Percentiles rank a stretch among this genome's conserved stretches.
phyloP scores from a whole-genome alignment of 2,113 vertebrate genomes.

The Rhadina sibilatrix region DNA sequence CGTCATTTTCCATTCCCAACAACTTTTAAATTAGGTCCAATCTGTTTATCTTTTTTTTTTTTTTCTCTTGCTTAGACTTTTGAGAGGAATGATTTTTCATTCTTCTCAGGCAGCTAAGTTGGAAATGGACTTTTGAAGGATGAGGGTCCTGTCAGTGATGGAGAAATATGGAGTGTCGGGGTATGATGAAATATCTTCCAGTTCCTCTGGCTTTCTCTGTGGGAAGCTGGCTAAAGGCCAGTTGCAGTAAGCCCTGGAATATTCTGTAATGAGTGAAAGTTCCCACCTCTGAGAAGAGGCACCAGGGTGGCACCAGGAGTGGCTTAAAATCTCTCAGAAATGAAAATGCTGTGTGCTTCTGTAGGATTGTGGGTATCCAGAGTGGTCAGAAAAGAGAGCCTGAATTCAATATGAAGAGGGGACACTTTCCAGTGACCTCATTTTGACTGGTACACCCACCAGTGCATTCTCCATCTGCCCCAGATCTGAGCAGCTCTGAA shows the following conservation, averaged over 20 bases:
- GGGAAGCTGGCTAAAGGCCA: constrained; percentile 23
- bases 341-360: accelerated
- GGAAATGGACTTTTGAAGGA: constrained; percentile 57
- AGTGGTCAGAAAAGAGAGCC: background rate
- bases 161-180: constrained; percentile 42
- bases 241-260: background rate
- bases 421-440: background rate
- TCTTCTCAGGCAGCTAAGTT: constrained; percentile 38
- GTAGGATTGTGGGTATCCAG: background rate
- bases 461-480: background rate
- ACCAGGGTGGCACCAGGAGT: accelerated
- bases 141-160: constrained; percentile 21
- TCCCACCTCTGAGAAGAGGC: background rate
- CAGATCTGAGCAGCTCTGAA: accelerated
- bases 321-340: background rate
- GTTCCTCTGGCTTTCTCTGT: background rate
- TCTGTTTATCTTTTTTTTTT: constrained; percentile 9
- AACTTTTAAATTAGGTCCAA: constrained; percentile 12
- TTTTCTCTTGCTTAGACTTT: background rate
- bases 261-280: background rate
- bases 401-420: background rate
- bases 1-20: constrained; percentile 1
- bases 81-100: constrained; percentile 38
- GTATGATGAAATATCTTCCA: constrained; percentile 6
- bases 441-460: background rate